Percentiles rank a stretch among this genome's conserved stretches.
phyloP scores from a whole-genome alignment of 2,888 invertebrate species.

The Trichopoda pennipes region DNA sequence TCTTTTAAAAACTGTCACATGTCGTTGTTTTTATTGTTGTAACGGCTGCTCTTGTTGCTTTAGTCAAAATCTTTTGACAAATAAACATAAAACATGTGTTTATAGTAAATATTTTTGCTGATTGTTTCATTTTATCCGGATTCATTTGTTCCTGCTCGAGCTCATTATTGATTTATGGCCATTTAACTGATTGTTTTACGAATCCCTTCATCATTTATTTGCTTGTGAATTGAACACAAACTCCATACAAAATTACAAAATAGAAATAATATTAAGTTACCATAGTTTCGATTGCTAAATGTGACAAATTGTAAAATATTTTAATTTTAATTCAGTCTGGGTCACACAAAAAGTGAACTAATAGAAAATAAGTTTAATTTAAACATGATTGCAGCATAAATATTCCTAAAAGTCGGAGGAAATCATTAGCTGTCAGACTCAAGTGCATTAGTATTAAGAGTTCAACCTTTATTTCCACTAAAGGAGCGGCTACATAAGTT shows the following conservation, averaged over 20 bases:
- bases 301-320: too few species aligned
- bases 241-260: not conserved
- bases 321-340: too few species aligned
- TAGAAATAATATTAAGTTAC: too few species aligned
- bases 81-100: conserved; percentile 64
- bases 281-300: too few species aligned
- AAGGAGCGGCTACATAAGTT: too few species aligned
- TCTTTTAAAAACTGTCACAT: conserved; percentile 22
- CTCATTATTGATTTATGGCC: conserved; percentile 52
- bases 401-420: too few species aligned
- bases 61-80: conserved; percentile 31
- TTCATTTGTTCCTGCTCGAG: not conserved
- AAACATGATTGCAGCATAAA: too few species aligned
- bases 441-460: too few species aligned
- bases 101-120: conserved; percentile 54
- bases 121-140: conserved; percentile 11
- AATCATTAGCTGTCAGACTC: too few species aligned
- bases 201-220: not conserved
- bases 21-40: not conserved
- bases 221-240: not conserved
- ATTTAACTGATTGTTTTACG: conserved; percentile 41
- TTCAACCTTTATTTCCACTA: too few species aligned
- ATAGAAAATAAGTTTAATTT: too few species aligned
- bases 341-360: too few species aligned
- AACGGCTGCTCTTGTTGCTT: conserved; percentile 19